These are phyloP conservation scores for Cyanocitta stelleri DNA, from an alignment of 2,113 vertebrate species.

Conservation along the genomic window DNA sequence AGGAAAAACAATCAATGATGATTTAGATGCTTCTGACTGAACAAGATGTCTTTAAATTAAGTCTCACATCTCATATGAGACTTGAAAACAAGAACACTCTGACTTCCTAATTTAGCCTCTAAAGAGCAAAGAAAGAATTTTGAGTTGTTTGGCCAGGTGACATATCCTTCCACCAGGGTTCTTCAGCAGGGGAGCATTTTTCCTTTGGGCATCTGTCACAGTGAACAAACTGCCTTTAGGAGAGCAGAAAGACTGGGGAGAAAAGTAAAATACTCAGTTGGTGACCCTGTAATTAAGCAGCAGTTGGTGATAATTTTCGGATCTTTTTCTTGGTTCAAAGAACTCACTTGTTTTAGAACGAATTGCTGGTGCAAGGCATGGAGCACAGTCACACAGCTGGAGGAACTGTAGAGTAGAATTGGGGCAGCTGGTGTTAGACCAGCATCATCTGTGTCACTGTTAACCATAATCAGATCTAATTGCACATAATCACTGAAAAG, in stretches of 20 bases:
- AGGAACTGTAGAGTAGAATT: background rate
- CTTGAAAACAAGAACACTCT: constrained; percentile 4
- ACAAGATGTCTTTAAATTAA: constrained; percentile 61
- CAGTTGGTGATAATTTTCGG: background rate
- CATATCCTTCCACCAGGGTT: background rate
- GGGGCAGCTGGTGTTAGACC: background rate
- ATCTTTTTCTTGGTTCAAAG: background rate
- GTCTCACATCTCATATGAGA: background rate
- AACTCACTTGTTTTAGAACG: background rate
- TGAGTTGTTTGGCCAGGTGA: background rate
- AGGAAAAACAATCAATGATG: constrained; percentile 35
- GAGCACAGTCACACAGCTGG: background rate
- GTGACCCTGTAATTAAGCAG: background rate
- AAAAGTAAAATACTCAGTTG: background rate
- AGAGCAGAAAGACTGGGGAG: background rate
- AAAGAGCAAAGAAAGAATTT: background rate
- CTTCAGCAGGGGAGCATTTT: background rate
- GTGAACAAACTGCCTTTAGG: background rate
- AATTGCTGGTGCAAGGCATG: background rate
- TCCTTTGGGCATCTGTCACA: background rate
- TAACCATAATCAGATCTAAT: background rate
- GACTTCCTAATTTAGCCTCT: constrained; percentile 16
- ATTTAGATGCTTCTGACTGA: constrained; percentile 46
- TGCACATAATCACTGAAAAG: background rate
- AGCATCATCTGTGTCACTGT: background rate